Conservation (phyloP, 1,140 invertebrate species). For the Eubasilissa regina region DNA sequence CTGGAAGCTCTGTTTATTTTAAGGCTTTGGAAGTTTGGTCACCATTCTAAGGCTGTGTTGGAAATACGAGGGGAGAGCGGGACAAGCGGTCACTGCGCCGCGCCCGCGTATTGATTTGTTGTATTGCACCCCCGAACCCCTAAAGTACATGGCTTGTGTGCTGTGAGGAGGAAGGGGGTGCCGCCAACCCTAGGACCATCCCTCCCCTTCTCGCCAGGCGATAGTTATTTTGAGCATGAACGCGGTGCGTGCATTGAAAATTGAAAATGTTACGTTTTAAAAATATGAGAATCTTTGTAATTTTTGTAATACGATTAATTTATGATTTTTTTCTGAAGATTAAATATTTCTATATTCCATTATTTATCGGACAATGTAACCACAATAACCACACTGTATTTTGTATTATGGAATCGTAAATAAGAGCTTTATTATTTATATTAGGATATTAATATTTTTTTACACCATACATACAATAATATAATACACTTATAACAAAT, state of each 20-base stretch:
- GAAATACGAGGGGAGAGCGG: slow-evolving; percentile 11
- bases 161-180: slow-evolving; percentile 2
- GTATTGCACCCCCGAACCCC: slow-evolving; percentile 58
- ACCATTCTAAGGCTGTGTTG: not conserved
- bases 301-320: not conserved
- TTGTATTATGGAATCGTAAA: too few relatives aligned
- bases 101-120: slow-evolving; percentile 60
- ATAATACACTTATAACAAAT: too few relatives aligned
- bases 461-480: too few relatives aligned
- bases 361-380: too few relatives aligned
- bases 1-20: not conserved
- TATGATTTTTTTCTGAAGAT: too few relatives aligned
- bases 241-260: slow-evolving; percentile 15
- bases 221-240: slow-evolving; percentile 32
- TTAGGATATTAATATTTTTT: too few relatives aligned
- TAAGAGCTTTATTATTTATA: too few relatives aligned
- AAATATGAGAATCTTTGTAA: not conserved
- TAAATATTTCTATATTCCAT: too few relatives aligned
- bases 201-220: not conserved
- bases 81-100: slow-evolving; percentile 58
- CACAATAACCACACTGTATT: too few relatives aligned
- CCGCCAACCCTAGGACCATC: not conserved
- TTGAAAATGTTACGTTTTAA: slow-evolving; percentile 3
- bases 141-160: slow-evolving; percentile 30
- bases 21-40: not conserved